Evolutionary conservation across 2,797 vertebrate genomes (phyloP).

Genomic region (Prionace glauca): DNA sequence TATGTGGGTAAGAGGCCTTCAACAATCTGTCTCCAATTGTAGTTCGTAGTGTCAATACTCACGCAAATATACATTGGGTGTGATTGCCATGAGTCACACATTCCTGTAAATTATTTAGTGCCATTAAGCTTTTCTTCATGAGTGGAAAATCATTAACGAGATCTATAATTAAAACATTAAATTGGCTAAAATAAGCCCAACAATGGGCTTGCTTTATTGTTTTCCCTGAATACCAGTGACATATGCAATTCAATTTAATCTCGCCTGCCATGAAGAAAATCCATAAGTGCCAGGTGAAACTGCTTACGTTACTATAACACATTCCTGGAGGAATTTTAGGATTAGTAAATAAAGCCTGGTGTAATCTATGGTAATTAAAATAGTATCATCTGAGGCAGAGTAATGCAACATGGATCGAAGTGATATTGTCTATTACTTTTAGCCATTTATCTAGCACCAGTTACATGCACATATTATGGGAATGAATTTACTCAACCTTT

Average conservation of each 20-base stretch:
- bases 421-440: background rate
- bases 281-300: background rate
- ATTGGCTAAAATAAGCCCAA: background rate
- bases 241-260: background rate
- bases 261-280: background rate
- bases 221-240: background rate
- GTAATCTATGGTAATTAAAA: background rate
- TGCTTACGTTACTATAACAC: background rate
- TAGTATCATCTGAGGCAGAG: too few relatives aligned
- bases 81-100: background rate
- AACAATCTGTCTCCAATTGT: background rate
- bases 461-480: background rate
- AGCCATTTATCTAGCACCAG: background rate
- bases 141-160: background rate
- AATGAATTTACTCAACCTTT: background rate
- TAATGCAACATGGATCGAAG: background rate
- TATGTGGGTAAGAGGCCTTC: background rate
- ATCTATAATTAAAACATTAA: background rate
- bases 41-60: background rate
- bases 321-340: background rate
- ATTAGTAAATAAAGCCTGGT: background rate
- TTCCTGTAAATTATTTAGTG: background rate
- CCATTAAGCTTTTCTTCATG: background rate
- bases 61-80: background rate
- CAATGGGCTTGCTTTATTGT: background rate